Evolutionary conservation across 2,888 invertebrate species (phyloP), one percentile per base, ranked within the genome.

Genomic region (Eupithecia centaureata): DNA sequence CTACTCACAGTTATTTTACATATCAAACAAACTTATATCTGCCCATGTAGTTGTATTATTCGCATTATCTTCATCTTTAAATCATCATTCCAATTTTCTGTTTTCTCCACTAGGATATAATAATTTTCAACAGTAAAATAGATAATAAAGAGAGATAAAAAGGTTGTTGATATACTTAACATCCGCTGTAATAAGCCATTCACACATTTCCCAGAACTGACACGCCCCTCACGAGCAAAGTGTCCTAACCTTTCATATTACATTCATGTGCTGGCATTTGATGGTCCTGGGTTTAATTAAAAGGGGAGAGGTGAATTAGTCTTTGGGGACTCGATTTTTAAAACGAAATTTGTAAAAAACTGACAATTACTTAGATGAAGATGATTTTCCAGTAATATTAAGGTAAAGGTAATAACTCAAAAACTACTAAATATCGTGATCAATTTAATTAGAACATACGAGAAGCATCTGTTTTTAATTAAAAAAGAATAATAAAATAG

Each of bases 241-340:
- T 47, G 22, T 47, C 22, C 12, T 59, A 59, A 54, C 59, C 61
- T 57, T 65, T 63, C 35, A 63, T 59, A 65, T 61, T 60, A 65
- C 59, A 59, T 64, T 68, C 68, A 62, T 59, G 63, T 59, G 54
- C 60, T 35, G 59, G 58, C 59, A 65, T 62, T 63, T 47, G 65
- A 69, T 56, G 56, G 15, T 56, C 58, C 35, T 38, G 42, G n/a
- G 25, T 25, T 69, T 69, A 65, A 69, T 69, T 69, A 69, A 65
- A 69, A 69, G 59, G 69, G 63, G 69, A 42, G 65, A 47, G 65
- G 65, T 65, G 35, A 65, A 69, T 63, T 28, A 47, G 65, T 60
- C 65, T 65, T 56, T 56, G 28, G 69, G 56, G 69, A 69, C 63
- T 42, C 5, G n/a, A 63, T 62, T 62, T 56, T 47, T 30, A 57